Evolutionary conservation across 2,797 vertebrate species (phyloP).

Genomic region (Gobionotothen gibberifrons): DNA sequence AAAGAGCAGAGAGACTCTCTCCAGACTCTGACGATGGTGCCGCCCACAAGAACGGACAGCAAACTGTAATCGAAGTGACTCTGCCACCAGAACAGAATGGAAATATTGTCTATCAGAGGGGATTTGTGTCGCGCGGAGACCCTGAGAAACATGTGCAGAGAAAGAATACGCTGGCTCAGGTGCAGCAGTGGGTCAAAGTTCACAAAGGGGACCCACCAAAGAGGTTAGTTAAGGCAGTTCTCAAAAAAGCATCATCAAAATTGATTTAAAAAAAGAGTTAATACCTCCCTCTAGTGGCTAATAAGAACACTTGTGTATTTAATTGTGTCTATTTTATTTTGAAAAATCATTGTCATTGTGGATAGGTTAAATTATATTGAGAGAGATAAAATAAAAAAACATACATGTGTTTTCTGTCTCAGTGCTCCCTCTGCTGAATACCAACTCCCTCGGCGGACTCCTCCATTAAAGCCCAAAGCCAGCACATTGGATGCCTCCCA

Average conservation of each 20-base stretch:
- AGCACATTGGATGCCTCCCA: conserved; percentile 86
- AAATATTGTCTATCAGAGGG: conserved; percentile 86
- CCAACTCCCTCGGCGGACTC: conserved; percentile 88
- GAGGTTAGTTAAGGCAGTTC: conserved; percentile 75
- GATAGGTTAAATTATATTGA: background rate
- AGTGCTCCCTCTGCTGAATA: conserved; percentile 85
- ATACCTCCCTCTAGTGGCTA: conserved; percentile 75
- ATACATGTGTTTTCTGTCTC: conserved; percentile 15
- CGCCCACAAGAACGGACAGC: conserved; percentile 87
- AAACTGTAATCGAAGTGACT: conserved; percentile 73
- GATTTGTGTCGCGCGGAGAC: conserved; percentile 81
- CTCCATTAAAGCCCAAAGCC: conserved; percentile 87
- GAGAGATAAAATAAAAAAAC: conserved; percentile 3
- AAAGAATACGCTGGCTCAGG: conserved; percentile 91
- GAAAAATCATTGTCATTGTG: background rate
- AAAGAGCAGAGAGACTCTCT: conserved; percentile 85
- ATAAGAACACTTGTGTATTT: background rate
- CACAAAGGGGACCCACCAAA: conserved; percentile 90
- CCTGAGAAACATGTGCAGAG: conserved; percentile 91
- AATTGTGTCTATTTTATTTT: background rate
- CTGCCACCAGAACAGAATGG: conserved; percentile 89
- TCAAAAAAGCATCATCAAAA: conserved; percentile 12
- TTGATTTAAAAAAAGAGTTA: conserved; percentile 21
- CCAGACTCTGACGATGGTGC: conserved; percentile 77
- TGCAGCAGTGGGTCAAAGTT: conserved; percentile 95